Conservation (phyloP, 2,888 invertebrate genomes). For the Platynereis dumerilii region DNA sequence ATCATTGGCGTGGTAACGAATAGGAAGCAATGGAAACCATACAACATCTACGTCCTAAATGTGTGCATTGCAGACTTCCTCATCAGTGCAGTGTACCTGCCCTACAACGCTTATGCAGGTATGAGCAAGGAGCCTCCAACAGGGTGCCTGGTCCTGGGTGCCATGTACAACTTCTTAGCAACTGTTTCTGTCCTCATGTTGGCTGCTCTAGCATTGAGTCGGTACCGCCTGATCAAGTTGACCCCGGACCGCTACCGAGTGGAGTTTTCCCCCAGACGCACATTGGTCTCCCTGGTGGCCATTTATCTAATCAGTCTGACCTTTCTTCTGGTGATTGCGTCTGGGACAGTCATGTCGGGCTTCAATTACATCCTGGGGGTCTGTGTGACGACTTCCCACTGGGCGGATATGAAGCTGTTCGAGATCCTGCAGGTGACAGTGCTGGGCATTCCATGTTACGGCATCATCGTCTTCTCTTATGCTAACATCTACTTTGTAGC, state of each 20-base stretch:
- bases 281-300: constrained; percentile 9
- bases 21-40: constrained; percentile 12
- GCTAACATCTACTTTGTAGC: constrained; percentile 13
- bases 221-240: constrained; percentile 18
- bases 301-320: constrained; percentile 13
- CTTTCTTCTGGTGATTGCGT: background rate
- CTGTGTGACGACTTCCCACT: constrained; percentile 3
- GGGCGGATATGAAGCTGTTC: background rate
- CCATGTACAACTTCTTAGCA: constrained; percentile 7
- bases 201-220: constrained; percentile 22
- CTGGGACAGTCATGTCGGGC: background rate
- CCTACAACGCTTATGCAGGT: constrained; percentile 14
- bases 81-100: constrained; percentile 15
- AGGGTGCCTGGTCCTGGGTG: constrained; percentile 16
- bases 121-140: background rate
- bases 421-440: background rate
- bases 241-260: constrained; percentile 10
- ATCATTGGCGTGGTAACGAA: background rate
- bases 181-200: constrained; percentile 10
- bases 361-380: constrained; percentile 7
- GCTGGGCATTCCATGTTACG: constrained; percentile 11
- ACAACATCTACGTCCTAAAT: constrained; percentile 22
- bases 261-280: constrained; percentile 7
- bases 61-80: constrained; percentile 20
- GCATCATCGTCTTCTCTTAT: constrained; percentile 20